Percentiles rank a stretch among this genome's conserved stretches.
Conservation (phyloP, 64 coral and sea anemone species). For the Platygyra sinensis region DNA sequence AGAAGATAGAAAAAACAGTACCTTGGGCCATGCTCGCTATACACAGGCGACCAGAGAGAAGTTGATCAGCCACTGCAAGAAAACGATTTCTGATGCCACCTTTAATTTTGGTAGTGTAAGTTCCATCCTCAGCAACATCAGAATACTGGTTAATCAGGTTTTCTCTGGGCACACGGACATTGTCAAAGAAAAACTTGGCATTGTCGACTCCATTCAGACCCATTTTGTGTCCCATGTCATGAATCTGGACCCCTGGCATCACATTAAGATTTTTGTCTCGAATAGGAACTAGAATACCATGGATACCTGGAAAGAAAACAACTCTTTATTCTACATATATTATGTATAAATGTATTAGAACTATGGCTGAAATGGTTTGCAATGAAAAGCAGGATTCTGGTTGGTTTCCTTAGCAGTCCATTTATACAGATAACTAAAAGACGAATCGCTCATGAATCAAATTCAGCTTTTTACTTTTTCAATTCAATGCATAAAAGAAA, state of each 20-base stretch:
- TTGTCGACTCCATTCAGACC: constrained; percentile 91
- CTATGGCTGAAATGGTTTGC: too few relatives aligned
- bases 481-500: too few relatives aligned
- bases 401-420: too few relatives aligned
- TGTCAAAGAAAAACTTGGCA: constrained; percentile 85
- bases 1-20: background rate
- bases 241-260: constrained; percentile 76
- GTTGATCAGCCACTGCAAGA: constrained; percentile 78
- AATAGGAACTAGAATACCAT: constrained; percentile 81
- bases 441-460: too few relatives aligned
- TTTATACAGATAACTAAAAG: too few relatives aligned
- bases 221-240: constrained; percentile 96
- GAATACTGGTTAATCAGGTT: constrained; percentile 81
- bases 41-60: constrained; percentile 77
- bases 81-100: constrained; percentile 73
- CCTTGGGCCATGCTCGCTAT: constrained; percentile 87
- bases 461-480: too few relatives aligned
- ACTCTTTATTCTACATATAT: background rate
- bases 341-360: too few relatives aligned
- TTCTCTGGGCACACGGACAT: constrained; percentile 85
- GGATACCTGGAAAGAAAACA: constrained; percentile 60
- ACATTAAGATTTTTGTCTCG: constrained; percentile 82
- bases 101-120: constrained; percentile 60
- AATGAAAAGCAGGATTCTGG: too few relatives aligned
- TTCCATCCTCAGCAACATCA: constrained; percentile 79